A percentile compares a stretch with the other conserved stretches of the same genome.
Conservation (phyloP, 2,888 invertebrate genomes). For the Meta bourneti region DNA sequence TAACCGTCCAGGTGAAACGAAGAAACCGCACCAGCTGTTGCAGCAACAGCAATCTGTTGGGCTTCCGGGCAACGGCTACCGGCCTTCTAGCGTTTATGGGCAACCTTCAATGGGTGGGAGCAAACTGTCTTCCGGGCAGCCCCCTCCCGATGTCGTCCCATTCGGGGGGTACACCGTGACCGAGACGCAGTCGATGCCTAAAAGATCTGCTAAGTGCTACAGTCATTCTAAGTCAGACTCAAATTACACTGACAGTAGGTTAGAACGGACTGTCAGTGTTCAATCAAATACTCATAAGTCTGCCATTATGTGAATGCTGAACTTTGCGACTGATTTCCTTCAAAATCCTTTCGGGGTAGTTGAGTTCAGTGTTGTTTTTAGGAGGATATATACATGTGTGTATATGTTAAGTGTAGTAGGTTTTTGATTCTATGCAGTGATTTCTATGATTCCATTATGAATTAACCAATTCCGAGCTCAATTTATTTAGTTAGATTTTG, state of each 20-base stretch:
- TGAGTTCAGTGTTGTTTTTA: too few species aligned
- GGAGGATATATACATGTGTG: too few species aligned
- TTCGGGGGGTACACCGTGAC: conserved; percentile 35
- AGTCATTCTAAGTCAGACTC: conserved; percentile 76
- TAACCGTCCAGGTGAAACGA: conserved; percentile 29
- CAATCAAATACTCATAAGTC: conserved; percentile 62
- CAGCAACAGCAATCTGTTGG: conserved; percentile 55
- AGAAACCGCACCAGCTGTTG: conserved; percentile 34
- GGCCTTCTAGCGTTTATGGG: conserved; percentile 76
- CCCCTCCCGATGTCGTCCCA: conserved; percentile 65
- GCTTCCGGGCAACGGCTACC: conserved; percentile 58
- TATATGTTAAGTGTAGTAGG: too few species aligned
- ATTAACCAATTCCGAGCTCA: too few species aligned
- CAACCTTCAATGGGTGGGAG: conserved; percentile 54
- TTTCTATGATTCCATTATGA: too few species aligned
- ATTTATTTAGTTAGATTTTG: too few species aligned
- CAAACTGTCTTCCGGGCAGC: conserved; percentile 20
- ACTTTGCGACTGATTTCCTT: conserved; percentile 1
- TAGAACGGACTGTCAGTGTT: conserved; percentile 43
- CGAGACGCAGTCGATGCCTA: conserved; percentile 72
- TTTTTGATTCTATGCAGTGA: too few species aligned
- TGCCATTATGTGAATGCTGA: conserved; percentile 43
- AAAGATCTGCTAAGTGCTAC: conserved; percentile 66
- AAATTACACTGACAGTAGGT: conserved; percentile 53
- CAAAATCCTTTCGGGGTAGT: too few species aligned